phyloP scores from a whole-genome alignment of 1,140 invertebrate species.

The Diachasma alloeum region DNA sequence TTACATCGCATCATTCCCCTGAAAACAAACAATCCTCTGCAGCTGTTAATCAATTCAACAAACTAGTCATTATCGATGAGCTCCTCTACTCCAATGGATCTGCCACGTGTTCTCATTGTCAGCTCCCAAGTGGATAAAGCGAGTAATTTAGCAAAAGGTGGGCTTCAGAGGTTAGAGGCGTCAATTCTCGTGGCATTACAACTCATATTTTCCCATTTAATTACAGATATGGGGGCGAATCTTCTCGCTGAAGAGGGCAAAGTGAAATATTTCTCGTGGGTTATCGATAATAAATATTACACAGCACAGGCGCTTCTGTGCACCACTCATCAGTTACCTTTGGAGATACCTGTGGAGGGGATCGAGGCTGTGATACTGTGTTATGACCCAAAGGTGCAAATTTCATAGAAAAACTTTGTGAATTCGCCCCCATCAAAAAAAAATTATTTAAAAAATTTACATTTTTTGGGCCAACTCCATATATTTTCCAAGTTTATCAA shows the following conservation, averaged over 20 bases:
- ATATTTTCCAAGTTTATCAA: too few relatives aligned
- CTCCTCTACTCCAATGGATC: constrained; percentile 38
- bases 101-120: constrained; percentile 51
- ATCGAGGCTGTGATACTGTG: constrained; percentile 70
- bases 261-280: constrained; percentile 67
- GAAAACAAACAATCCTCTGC: too few relatives aligned
- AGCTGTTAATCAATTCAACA: too few relatives aligned
- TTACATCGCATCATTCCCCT: too few relatives aligned
- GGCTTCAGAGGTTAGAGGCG: not conserved
- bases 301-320: constrained; percentile 68
- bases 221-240: constrained; percentile 56
- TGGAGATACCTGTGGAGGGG: constrained; percentile 57
- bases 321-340: constrained; percentile 58
- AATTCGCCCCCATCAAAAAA: too few relatives aligned
- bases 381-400: constrained; percentile 68
- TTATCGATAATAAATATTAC: constrained; percentile 76
- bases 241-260: constrained; percentile 52
- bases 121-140: constrained; percentile 49
- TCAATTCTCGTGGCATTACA: not conserved
- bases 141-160: constrained; percentile 55
- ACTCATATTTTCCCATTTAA: constrained; percentile 52
- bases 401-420: not conserved
- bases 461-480: too few relatives aligned
- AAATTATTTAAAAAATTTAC: too few relatives aligned
- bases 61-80: too few relatives aligned